Base-by-base conservation (phyloP, 2,888 invertebrate genomes). In the Orchesella flavescens region DNA sequence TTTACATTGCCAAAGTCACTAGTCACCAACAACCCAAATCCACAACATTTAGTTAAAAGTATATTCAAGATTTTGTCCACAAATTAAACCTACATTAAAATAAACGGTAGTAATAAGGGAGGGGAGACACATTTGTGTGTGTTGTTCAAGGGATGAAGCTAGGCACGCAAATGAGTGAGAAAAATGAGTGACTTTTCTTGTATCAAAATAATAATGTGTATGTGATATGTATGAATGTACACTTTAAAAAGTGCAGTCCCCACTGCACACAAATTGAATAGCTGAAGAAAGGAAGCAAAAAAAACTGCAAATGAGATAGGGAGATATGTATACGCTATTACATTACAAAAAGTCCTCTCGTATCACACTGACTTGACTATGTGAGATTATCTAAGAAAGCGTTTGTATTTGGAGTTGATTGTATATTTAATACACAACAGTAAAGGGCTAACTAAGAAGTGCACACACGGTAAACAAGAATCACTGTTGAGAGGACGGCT, bases 91-190 rank as follows among this genome's bases (percentile, higher is more conserved):
- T 49, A 15, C 3, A 49, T 49, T 49, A 49, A 49, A 3, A 49
- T 34, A n/a, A n/a, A 34, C 34, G 2, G 49, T 49, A 12, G n/a
- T n/a, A n/a, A 49, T 5, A 53, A 4, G 46, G 43, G 7, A 21
- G 43, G 44, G 57, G 63, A 44, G 66, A 65, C n/a, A 66, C 66
- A 63, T 73, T 71, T 71, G 53, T 71, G 69, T 21, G 55, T 23
- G 44, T 46, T 71, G 71, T 79, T 49, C n/a, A 69, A 57, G 79
- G 79, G 79, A 78, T 46, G 55, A 73, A 57, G 79, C 79, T 73
- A 80, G 72, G 79, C 73, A 73, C 79, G 23, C 73, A 73, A 80
- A 66, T 80, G 73, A 73, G 21, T 80, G 44, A 46, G 66, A 66
- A 46, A 46, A 59, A 44, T 46, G 44, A 12, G 43, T 66, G 66